Percentiles rank a stretch among this genome's conserved stretches.
phyloP scores from a whole-genome alignment of 2,797 vertebrate genomes.

The Oreortyx pictus region DNA sequence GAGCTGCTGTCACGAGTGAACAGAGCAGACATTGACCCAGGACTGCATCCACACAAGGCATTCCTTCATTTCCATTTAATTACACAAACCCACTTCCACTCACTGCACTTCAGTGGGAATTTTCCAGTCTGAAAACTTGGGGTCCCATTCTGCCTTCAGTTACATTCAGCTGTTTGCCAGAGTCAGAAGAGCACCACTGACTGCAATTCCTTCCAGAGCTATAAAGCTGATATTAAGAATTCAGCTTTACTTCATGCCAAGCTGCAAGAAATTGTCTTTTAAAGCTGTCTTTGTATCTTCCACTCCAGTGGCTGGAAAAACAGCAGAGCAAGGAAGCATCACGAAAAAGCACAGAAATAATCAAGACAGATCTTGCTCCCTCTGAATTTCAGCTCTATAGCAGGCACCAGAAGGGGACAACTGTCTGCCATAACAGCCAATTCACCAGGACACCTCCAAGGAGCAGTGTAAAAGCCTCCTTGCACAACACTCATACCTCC shows the following conservation, averaged over 20 bases:
- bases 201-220: neutral
- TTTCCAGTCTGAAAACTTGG: constrained; percentile 4
- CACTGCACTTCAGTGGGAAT: neutral
- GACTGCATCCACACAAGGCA: constrained; percentile 25
- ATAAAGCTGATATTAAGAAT: neutral
- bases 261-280: neutral
- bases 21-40: constrained; percentile 5
- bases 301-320: neutral
- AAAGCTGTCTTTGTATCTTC: neutral
- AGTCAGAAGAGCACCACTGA: neutral
- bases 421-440: neutral
- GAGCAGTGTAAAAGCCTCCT: neutral
- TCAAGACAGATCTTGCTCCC: neutral
- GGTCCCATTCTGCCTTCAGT: neutral
- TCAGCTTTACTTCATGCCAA: neutral
- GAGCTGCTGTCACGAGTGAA: constrained; percentile 44
- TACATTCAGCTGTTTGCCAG: neutral
- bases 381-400: neutral
- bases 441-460: neutral
- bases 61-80: constrained; percentile 47
- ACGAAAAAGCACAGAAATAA: neutral
- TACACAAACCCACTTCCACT: neutral
- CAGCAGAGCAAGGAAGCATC: neutral
- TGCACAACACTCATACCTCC: neutral
- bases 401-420: fast-evolving